Base-by-base conservation (phyloP, 2,888 invertebrate species). In the Polyploca ridens region DNA sequence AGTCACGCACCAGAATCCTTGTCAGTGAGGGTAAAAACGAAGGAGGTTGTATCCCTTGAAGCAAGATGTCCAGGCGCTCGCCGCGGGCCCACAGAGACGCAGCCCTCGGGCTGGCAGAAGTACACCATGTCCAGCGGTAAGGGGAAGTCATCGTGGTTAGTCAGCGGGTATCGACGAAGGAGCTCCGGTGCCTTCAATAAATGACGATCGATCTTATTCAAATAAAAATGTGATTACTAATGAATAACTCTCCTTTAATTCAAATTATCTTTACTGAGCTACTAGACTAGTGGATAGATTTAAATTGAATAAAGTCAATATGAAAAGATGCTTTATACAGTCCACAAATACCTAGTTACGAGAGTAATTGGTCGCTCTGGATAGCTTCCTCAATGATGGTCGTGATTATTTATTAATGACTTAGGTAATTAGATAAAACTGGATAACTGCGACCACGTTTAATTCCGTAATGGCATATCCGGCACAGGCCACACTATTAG, bases 51-150 rank as follows among this genome's bases (percentile, higher is more conserved):
- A 89, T 99, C 99, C 67, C 99, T 95, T 27, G 97, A 96, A 63
- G 91, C 87, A 66, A 90, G 73, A 68, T 90, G 88, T 0, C 82
- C 82, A n/a, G 91, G 87, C 54, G 91, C 89, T 70, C 97, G 96
- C 77, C 98, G 96, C 8, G 98, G 98, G 14, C 98, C 98, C 69
- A 98, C 97, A 69, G 97, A 97, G 71, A 97, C 97, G 89, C 99
- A 99, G 64, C 99, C 99, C 92, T 99, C 99, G 1, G 99, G 99
- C 90, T 99, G 99, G 86, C 99, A 99, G 94, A 99, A 99, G 92
- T 99, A 99, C 35, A 99, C 99, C 96, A 99, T 99, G 90, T 99
- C 99, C 84, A 98, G 95, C 0, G 99, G 99, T 80, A 99, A 94
- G 0, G 98, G 98, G 89, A 99, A 99, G 92, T 99, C 99, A 86